Conservation (phyloP, 2,888 invertebrate species). For the Drosophila infuscata region DNA sequence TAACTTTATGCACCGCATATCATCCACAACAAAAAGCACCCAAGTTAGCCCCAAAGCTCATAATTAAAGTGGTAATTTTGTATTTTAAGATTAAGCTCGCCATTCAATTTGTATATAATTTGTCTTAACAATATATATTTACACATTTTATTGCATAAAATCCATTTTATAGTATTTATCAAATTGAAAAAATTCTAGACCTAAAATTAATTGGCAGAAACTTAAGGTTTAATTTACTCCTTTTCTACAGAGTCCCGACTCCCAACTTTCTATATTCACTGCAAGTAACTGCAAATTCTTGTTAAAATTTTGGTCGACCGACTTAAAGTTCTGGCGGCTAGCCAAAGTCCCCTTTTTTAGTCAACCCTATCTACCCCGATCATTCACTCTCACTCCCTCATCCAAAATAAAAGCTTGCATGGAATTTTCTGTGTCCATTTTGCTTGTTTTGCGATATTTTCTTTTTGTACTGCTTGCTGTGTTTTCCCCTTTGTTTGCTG, state of each 20-base stretch:
- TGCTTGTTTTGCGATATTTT: slow-evolving; percentile 42
- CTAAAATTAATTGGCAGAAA: neutral
- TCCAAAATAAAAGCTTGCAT: slow-evolving; percentile 50
- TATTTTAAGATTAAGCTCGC: neutral
- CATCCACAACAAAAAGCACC: slow-evolving; percentile 60
- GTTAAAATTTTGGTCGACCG: slow-evolving; percentile 17
- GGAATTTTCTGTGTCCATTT: slow-evolving; percentile 57
- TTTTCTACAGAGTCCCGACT: neutral
- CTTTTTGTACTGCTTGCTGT: slow-evolving; percentile 21
- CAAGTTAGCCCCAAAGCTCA: slow-evolving; percentile 2
- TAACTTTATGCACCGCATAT: slow-evolving; percentile 68
- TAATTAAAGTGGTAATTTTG: slow-evolving; percentile 1
- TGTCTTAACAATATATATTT: neutral
- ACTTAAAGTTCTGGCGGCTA: slow-evolving; percentile 27
- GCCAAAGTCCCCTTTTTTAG: slow-evolving; percentile 21
- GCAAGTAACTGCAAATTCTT: slow-evolving; percentile 39
- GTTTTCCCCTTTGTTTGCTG: slow-evolving; percentile 28
- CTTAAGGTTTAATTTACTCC: neutral
- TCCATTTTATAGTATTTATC: neutral
- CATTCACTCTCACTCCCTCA: slow-evolving; percentile 1
- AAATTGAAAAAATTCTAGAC: neutral
- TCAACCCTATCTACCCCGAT: slow-evolving; percentile 7
- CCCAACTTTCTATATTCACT: slow-evolving; percentile 32
- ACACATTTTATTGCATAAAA: neutral
- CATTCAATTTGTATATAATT: neutral